These are phyloP conservation scores for Madoqua kirkii DNA, from an alignment of 2,113 vertebrate species.

Conservation along the genomic window DNA sequence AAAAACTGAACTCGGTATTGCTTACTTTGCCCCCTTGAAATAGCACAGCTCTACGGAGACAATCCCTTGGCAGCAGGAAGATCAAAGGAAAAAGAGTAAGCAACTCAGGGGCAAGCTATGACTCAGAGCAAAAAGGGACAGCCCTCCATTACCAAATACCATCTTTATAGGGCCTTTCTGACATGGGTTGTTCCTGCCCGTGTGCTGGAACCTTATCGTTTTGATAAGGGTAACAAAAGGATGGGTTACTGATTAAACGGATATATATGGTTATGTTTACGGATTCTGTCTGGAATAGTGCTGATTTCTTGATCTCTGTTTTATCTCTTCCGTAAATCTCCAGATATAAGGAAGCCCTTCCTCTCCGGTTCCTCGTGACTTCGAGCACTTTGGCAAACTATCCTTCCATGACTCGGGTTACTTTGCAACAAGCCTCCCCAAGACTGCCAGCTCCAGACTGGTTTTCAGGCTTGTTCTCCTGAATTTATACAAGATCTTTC, in stretches of 20 bases:
- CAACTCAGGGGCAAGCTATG: background rate
- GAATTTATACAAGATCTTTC: background rate
- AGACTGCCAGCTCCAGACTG: background rate
- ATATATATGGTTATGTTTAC: background rate
- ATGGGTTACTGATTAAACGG: background rate
- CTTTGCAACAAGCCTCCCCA: background rate
- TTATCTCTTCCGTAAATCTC: background rate
- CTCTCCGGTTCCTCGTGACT: background rate
- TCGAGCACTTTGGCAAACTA: background rate
- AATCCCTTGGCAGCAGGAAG: background rate
- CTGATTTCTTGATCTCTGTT: background rate
- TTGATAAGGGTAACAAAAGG: slow-evolving; percentile 11
- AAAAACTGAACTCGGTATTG: background rate
- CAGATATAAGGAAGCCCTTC: background rate
- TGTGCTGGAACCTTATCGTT: background rate
- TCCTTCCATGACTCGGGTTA: background rate
- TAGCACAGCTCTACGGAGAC: background rate
- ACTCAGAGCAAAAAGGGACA: background rate
- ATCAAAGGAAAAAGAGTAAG: background rate
- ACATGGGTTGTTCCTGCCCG: background rate
- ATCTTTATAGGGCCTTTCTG: background rate
- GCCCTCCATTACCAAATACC: background rate
- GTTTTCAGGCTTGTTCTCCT: background rate
- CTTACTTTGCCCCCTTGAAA: background rate
- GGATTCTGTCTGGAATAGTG: background rate